These are phyloP conservation scores for Achlya flavicornis DNA, from an alignment of 2,888 invertebrate genomes.

Conservation along the genomic window DNA sequence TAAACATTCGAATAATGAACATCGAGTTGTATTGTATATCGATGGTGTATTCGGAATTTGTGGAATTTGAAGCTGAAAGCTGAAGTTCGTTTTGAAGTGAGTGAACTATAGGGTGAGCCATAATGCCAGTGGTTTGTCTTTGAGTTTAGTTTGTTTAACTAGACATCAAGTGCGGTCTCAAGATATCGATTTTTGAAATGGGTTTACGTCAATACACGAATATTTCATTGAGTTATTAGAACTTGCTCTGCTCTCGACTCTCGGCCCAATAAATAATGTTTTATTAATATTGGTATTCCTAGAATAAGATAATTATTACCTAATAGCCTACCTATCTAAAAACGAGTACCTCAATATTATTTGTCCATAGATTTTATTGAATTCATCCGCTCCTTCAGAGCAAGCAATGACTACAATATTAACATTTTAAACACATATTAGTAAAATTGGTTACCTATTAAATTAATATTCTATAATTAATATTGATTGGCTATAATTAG, in stretches of 20 bases:
- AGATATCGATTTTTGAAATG: slow-evolving; percentile 1
- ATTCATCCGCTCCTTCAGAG: neutral
- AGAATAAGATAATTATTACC: no score
- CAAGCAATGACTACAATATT: neutral
- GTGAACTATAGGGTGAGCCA: neutral
- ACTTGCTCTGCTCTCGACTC: neutral
- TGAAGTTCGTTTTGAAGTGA: neutral
- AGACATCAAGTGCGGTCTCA: neutral
- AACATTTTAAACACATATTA: neutral
- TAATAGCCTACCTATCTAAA: no score
- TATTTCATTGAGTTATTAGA: neutral
- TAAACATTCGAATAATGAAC: neutral
- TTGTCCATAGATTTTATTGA: no score
- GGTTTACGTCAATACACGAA: neutral
- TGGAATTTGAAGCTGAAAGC: slow-evolving; percentile 1
- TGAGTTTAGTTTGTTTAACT: neutral
- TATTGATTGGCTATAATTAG: slow-evolving; percentile 8
- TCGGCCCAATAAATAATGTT: neutral
- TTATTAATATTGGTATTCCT: no score
- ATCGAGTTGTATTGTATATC: neutral
- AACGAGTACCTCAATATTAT: no score
- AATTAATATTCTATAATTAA: neutral
- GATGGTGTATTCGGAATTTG: neutral
- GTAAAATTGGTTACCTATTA: neutral
- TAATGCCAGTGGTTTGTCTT: neutral